Evolutionary conservation across 2,797 vertebrate genomes (phyloP).

Genomic region (Dicrostonyx torquatus): DNA sequence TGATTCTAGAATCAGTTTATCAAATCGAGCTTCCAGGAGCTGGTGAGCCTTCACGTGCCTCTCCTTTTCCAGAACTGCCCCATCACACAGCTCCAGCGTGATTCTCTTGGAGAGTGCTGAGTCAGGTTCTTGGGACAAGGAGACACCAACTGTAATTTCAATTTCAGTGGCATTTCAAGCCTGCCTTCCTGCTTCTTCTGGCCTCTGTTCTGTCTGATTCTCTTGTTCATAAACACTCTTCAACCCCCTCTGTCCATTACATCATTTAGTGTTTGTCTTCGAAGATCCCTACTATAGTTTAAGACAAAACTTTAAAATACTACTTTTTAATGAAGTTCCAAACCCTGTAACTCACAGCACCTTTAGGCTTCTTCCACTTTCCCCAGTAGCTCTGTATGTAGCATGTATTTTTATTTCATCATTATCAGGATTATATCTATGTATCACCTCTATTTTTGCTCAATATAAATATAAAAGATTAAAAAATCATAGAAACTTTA

Average conservation of each 20-base stretch:
- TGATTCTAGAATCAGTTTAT: slow-evolving; percentile 28
- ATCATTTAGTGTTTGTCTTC: not conserved
- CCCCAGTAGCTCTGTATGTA: not conserved
- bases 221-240: not conserved
- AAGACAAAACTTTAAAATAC: not conserved
- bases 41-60: not conserved
- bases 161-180: not conserved
- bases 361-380: not conserved
- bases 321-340: not conserved
- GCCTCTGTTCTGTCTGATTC: not conserved
- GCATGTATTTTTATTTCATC: not conserved
- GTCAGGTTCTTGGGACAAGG: not conserved
- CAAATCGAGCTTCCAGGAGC: not conserved
- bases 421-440: not conserved
- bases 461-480: slow-evolving; percentile 17
- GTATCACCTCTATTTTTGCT: not conserved
- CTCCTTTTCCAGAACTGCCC: not conserved
- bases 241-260: not conserved
- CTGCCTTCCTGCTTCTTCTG: not conserved
- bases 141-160: not conserved
- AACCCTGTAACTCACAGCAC: not conserved
- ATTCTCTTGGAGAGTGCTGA: slow-evolving; percentile 41
- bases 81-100: not conserved
- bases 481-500: not conserved
- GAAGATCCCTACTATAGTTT: not conserved